Evolutionary conservation across 2,113 vertebrate species (phyloP).

Genomic region (Chlorodrepanis virens): DNA sequence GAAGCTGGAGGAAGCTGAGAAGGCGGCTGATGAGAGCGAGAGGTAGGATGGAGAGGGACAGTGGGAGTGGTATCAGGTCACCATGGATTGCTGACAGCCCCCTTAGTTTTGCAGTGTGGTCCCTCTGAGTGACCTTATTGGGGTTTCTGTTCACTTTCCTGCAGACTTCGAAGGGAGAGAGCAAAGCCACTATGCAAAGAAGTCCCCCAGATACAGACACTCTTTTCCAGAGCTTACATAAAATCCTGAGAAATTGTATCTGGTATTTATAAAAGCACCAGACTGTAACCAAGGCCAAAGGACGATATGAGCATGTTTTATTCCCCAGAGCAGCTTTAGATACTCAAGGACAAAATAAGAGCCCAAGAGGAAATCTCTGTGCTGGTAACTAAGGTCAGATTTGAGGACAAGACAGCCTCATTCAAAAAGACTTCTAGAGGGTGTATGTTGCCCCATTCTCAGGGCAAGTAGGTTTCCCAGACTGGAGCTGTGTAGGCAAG

Average conservation of each 20-base stretch:
- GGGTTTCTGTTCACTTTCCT: not conserved
- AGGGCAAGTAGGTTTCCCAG: not conserved
- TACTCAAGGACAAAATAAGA: not conserved
- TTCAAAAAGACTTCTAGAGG: not conserved
- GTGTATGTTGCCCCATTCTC: not conserved
- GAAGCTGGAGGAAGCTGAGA: slow-evolving; percentile 97
- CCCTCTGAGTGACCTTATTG: not conserved
- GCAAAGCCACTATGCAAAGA: not conserved
- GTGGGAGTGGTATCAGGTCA: fast-evolving
- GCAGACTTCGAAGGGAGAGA: not conserved
- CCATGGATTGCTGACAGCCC: not conserved
- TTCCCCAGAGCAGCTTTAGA: not conserved
- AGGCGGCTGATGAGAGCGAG: slow-evolving; percentile 96
- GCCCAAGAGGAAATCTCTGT: not conserved
- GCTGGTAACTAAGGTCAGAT: not conserved
- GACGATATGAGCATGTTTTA: not conserved
- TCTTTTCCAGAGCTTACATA: not conserved
- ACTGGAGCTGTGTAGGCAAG: not conserved
- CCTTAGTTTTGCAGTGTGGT: not conserved
- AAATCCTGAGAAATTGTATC: not conserved
- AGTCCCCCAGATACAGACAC: not conserved
- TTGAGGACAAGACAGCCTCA: not conserved
- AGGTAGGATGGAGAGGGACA: slow-evolving; percentile 70
- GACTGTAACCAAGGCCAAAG: not conserved
- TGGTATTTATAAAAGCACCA: not conserved